Base-by-base conservation (phyloP, 2,888 invertebrate genomes). In the Trypoxylon attenuatum region DNA sequence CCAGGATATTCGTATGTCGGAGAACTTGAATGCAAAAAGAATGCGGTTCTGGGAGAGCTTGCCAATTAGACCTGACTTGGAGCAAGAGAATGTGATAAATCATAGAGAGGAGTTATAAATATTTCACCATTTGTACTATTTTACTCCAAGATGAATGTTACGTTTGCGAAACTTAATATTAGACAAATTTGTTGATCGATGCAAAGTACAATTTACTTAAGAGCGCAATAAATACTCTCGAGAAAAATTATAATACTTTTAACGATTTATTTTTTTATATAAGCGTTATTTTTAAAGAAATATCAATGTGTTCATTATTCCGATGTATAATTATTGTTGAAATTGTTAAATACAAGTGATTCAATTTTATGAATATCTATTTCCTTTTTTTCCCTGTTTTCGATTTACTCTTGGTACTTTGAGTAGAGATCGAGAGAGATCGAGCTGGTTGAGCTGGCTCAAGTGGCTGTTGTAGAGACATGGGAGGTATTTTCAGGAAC, bases 21-120 rank as follows among this genome's bases (percentile, higher is more conserved):
- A 87, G 13, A 86, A 88, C 29, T 80, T 92, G 43, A 84, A 91
- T n/a, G 88, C 88, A 0, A 88, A 91, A 1, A 88, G 92, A 49
- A 89, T 91, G 0, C 85, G 91, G 21, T 91, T 93, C 67, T 94
- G 94, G 94, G 87, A 88, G 16, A 83, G 87, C 2, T 77, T 93
- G 8, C 67, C 64, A 4, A 23, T 52, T 10, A 50, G 64, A n/a
- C 21, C 47, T 3, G 59, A 53, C 23, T 5, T 59, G 5, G 19
- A 51, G 13, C 22, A 41, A 6, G 8, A 5, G 8, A 15, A 2
- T 10, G 5, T 0, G 8, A 15, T 38, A 13, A 15, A 29, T 2
- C 8, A 5, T 2, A 5, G 5, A 4, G 80, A 81, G 15, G 81
- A 81, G 38, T 60, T 81, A 10, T 81, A 72, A 57, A 25, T 19